Conservation (phyloP, 2,113 vertebrate genomes). For the Rhombomys opimus region DNA sequence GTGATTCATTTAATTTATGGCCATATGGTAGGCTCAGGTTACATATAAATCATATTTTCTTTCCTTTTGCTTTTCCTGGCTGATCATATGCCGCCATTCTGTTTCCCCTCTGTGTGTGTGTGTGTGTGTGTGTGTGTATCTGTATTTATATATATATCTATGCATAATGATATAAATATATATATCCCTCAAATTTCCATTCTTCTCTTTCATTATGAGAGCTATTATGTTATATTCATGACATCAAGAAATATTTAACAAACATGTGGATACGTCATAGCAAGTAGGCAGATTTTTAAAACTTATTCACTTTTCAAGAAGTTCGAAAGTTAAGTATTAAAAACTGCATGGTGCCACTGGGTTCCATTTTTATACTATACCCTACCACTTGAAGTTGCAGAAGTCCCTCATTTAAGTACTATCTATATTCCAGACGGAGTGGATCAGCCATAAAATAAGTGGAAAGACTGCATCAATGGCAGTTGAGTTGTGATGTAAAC, state of each 20-base stretch:
- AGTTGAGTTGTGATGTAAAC: neutral
- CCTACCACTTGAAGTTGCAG: neutral
- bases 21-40: neutral
- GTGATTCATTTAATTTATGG: neutral
- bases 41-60: neutral
- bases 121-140: no score
- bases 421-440: neutral
- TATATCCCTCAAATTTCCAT: neutral
- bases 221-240: neutral
- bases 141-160: no score
- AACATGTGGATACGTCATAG: neutral
- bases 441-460: neutral
- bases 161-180: no score
- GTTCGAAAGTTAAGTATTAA: neutral
- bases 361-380: neutral
- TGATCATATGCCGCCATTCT: neutral
- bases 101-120: no score
- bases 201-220: neutral
- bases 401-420: neutral
- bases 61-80: neutral
- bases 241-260: neutral
- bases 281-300: neutral
- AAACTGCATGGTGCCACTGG: neutral
- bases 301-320: slow-evolving; percentile 9
- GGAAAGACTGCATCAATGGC: neutral